phyloP scores from a whole-genome alignment of 2,113 vertebrate species.

The Notarius quadriscutis region DNA sequence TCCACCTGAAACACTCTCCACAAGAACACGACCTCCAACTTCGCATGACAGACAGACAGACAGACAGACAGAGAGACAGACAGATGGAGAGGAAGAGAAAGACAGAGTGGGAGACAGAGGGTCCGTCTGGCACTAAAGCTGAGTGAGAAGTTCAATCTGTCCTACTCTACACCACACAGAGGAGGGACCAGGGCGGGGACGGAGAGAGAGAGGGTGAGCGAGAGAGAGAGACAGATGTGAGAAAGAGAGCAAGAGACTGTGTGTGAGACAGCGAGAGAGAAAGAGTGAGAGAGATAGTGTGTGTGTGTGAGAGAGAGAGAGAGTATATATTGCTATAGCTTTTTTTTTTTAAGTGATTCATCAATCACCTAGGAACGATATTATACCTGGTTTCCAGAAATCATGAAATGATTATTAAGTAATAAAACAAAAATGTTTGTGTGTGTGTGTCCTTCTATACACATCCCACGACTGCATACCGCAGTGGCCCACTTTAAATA shows the following conservation, averaged over 20 bases:
- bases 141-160: conserved; percentile 34
- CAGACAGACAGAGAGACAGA: not conserved
- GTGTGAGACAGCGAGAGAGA: not conserved
- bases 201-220: not conserved
- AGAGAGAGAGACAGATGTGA: not conserved
- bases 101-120: not conserved
- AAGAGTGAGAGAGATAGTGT: not conserved
- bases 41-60: conserved; percentile 44
- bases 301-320: not conserved
- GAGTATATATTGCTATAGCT: not conserved
- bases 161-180: conserved; percentile 6
- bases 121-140: conserved; percentile 17
- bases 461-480: conserved; percentile 18
- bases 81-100: not conserved
- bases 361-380: conserved; percentile 2
- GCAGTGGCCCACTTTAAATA: conserved; percentile 53
- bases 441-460: conserved; percentile 10
- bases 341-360: not conserved
- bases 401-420: not conserved
- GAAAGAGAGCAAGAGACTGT: not conserved
- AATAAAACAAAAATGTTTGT: not conserved
- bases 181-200: conserved; percentile 25
- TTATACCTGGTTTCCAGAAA: not conserved
- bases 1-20: conserved; percentile 54
- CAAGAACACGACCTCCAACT: conserved; percentile 48